Evolutionary conservation across 2,888 invertebrate genomes (phyloP).

Genomic region (Seira sanloemensis): DNA sequence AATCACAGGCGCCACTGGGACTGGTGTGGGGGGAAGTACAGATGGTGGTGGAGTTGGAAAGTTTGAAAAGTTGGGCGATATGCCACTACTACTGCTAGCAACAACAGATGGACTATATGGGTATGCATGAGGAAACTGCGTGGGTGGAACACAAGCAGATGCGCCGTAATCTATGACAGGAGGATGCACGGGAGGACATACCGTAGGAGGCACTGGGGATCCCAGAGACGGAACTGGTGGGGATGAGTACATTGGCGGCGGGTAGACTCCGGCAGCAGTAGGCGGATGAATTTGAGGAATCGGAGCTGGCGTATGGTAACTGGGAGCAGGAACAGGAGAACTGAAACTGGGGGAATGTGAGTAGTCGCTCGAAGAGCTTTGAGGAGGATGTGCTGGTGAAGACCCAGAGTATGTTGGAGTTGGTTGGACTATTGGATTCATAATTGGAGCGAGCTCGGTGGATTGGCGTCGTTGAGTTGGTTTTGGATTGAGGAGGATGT

Average conservation of each 20-base stretch:
- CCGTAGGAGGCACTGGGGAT: background rate
- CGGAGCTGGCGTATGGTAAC: background rate
- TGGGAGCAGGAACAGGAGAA: background rate
- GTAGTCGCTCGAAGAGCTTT: background rate
- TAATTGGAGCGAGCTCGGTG: too few species aligned
- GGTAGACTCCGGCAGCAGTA: background rate
- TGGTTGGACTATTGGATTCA: too few species aligned
- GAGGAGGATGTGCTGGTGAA: background rate
- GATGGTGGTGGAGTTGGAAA: background rate
- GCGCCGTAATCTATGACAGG: background rate
- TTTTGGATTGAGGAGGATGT: too few species aligned
- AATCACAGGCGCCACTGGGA: slow-evolving; percentile 17
- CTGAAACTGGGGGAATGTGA: background rate
- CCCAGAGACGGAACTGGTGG: slow-evolving; percentile 1
- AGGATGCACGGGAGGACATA: background rate
- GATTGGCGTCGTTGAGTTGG: too few species aligned
- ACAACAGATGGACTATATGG: background rate
- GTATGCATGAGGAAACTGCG: slow-evolving; percentile 8
- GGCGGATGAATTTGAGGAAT: background rate
- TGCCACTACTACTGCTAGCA: background rate
- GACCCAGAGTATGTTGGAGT: too few species aligned
- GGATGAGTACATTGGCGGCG: background rate
- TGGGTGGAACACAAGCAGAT: background rate
- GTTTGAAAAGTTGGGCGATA: background rate
- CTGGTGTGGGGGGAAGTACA: slow-evolving; percentile 10